Percentiles rank a stretch among this genome's conserved stretches.
phyloP scores from a whole-genome alignment of 2,113 vertebrate species.

The Grus americana region DNA sequence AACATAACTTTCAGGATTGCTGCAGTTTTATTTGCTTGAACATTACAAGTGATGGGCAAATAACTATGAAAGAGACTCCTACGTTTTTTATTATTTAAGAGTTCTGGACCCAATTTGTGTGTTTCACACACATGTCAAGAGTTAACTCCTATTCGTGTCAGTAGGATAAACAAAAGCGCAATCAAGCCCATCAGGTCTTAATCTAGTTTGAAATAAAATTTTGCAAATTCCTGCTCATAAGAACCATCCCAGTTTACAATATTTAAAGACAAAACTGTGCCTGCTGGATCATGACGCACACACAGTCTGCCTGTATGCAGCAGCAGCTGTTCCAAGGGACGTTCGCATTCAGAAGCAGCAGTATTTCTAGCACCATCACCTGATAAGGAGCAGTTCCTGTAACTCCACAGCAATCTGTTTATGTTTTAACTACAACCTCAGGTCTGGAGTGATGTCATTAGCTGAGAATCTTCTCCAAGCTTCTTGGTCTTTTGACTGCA shows the following conservation, averaged over 20 bases:
- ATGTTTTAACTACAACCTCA: not conserved
- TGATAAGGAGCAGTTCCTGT: not conserved
- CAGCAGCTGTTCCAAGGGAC: not conserved
- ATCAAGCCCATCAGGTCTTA: not conserved
- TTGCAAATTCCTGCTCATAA: not conserved
- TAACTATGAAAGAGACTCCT: not conserved
- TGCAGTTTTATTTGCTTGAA: not conserved
- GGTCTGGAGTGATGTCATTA: not conserved
- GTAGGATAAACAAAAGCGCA: not conserved
- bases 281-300: not conserved
- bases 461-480: not conserved
- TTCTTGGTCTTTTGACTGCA: not conserved
- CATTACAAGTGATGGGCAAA: not conserved
- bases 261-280: not conserved
- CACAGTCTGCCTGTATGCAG: rapidly evolving
- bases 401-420: not conserved
- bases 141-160: not conserved
- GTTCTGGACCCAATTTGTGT: not conserved
- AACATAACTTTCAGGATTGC: not conserved
- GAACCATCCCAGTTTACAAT: not conserved
- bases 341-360: not conserved
- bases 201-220: not conserved
- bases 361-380: not conserved
- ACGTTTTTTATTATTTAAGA: not conserved
- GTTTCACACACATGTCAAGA: not conserved